Conservation (phyloP, 2,888 invertebrate genomes). For the Agriopis leucophaearia region DNA sequence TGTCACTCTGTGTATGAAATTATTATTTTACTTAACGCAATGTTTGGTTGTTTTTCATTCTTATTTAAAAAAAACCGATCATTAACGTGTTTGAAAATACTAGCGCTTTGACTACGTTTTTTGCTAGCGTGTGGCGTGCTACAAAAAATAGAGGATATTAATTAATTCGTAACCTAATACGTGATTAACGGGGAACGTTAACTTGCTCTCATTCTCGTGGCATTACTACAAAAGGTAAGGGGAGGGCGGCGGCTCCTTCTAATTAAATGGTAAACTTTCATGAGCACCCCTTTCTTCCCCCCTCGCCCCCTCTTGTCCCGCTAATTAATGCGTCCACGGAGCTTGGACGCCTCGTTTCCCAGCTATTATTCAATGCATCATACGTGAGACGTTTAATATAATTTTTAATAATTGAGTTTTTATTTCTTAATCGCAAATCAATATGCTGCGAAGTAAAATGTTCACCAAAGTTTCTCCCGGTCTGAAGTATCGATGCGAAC, state of each 20-base stretch:
- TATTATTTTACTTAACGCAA: background rate
- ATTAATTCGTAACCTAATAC: slow-evolving; percentile 65
- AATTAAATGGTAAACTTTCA: slow-evolving; percentile 87
- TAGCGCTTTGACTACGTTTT: background rate
- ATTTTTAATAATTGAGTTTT: slow-evolving; percentile 4
- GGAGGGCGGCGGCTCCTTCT: slow-evolving; percentile 74
- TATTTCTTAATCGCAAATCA: slow-evolving; percentile 31
- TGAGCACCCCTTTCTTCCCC: slow-evolving; percentile 69
- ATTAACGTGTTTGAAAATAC: background rate
- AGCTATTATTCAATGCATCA: slow-evolving; percentile 56
- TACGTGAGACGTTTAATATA: slow-evolving; percentile 41
- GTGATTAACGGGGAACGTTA: slow-evolving; percentile 77
- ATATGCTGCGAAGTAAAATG: slow-evolving; percentile 29
- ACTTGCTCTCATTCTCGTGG: slow-evolving; percentile 74
- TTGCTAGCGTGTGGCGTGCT: too few relatives aligned
- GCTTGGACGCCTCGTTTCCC: slow-evolving; percentile 64
- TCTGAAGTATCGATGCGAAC: slow-evolving; percentile 75
- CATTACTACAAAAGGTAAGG: slow-evolving; percentile 78
- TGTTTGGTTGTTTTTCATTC: background rate
- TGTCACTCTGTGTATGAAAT: background rate
- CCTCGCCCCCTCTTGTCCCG: slow-evolving; percentile 58
- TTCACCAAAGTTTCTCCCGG: slow-evolving; percentile 55
- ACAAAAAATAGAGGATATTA: slow-evolving; percentile 39
- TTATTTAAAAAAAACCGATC: too few relatives aligned
- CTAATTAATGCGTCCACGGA: slow-evolving; percentile 84